Conservation (phyloP, 2,797 vertebrate genomes). For the Luscinia luscinia region DNA sequence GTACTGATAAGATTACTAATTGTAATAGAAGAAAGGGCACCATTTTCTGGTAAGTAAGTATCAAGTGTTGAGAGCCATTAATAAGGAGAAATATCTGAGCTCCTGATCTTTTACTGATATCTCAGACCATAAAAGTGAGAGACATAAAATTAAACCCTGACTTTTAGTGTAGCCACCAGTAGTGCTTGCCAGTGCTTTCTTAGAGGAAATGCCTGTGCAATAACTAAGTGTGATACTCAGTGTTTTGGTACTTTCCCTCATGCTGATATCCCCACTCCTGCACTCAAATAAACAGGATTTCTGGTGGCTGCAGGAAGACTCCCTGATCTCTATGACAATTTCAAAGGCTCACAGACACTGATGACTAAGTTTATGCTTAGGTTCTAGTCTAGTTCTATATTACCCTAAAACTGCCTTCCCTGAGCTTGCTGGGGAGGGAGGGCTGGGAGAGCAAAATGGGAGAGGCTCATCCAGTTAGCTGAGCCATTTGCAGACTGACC, state of each 20-base stretch:
- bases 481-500: constrained; percentile 21
- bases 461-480: background rate
- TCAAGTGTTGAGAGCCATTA: background rate
- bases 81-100: background rate
- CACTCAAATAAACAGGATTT: background rate
- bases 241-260: background rate
- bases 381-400: background rate
- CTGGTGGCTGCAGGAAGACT: background rate
- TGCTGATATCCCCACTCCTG: background rate
- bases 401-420: background rate
- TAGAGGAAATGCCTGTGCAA: background rate
- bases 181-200: background rate
- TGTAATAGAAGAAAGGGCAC: background rate
- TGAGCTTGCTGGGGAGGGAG: background rate
- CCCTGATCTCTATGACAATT: background rate
- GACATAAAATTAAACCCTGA: background rate
- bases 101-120: background rate
- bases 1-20: background rate
- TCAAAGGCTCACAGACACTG: background rate
- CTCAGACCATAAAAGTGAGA: background rate
- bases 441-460: background rate
- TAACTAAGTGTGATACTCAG: background rate
- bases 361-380: background rate
- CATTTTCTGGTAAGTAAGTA: background rate
- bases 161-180: background rate